These are phyloP conservation scores for Perca flavescens DNA, from an alignment of 2,113 vertebrate species.

Conservation along the genomic window DNA sequence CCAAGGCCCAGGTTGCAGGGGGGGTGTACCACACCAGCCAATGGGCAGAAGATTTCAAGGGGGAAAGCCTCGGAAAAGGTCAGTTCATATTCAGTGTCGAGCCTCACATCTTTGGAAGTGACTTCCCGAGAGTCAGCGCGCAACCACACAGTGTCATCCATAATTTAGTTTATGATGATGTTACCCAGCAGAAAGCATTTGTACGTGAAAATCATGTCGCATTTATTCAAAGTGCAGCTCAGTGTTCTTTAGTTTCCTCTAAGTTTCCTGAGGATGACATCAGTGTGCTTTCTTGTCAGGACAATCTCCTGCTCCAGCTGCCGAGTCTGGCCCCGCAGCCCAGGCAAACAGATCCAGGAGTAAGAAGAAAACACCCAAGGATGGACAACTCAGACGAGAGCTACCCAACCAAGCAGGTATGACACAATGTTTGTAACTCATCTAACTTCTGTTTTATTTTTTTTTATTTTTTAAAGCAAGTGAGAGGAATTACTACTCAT, in stretches of 20 bases:
- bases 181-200: conserved; percentile 56
- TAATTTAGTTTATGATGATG: conserved; percentile 54
- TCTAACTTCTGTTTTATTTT: conserved; percentile 1
- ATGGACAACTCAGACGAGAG: conserved; percentile 85
- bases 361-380: conserved; percentile 86
- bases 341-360: conserved; percentile 81
- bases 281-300: conserved; percentile 77
- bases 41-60: conserved; percentile 81
- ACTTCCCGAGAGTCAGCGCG: conserved; percentile 19
- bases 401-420: conserved; percentile 84
- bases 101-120: conserved; percentile 15
- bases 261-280: conserved; percentile 55
- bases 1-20: conserved; percentile 62
- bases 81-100: conserved; percentile 40
- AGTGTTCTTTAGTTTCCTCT: conserved; percentile 31
- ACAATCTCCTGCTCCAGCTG: conserved; percentile 72
- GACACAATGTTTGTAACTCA: conserved; percentile 13
- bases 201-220: conserved; percentile 47
- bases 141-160: conserved; percentile 41
- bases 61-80: conserved; percentile 76
- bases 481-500: background rate
- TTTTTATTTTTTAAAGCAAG: no score
- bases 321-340: conserved; percentile 72
- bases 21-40: conserved; percentile 72
- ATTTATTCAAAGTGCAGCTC: conserved; percentile 52